Evolutionary conservation across 2,888 invertebrate species (phyloP).

Genomic region (Lamellibrachia satsuma): DNA sequence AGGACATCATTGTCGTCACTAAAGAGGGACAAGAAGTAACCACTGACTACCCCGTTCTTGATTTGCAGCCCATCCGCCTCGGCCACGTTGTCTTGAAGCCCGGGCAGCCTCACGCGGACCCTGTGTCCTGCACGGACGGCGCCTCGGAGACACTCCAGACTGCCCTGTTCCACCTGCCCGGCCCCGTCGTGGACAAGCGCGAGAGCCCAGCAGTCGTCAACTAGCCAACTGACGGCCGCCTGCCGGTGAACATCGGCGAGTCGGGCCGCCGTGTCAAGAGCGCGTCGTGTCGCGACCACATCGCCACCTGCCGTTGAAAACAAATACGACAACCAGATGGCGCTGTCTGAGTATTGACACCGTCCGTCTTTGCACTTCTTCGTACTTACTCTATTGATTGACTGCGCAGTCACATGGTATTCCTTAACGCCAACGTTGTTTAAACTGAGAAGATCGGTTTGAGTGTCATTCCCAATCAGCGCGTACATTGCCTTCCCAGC

Average conservation of each 20-base stretch:
- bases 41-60: neutral
- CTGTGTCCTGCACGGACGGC: neutral
- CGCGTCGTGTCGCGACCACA: neutral
- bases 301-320: neutral
- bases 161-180: neutral
- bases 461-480: neutral
- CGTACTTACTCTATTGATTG: neutral
- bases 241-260: neutral
- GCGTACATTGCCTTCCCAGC: neutral
- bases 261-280: neutral
- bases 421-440: neutral
- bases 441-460: neutral
- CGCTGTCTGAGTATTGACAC: neutral
- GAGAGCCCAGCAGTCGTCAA: neutral
- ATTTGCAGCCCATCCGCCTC: neutral
- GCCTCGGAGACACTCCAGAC: neutral
- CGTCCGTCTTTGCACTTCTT: neutral
- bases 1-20: neutral
- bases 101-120: neutral
- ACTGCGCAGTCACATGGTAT: neutral
- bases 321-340: neutral
- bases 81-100: neutral
- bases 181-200: neutral
- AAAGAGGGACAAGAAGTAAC: neutral
- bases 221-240: conserved; percentile 4